Percentiles rank a stretch among this genome's conserved stretches.
phyloP scores from a whole-genome alignment of 2,888 invertebrate genomes.

The Cosmorhoe ocellata region DNA sequence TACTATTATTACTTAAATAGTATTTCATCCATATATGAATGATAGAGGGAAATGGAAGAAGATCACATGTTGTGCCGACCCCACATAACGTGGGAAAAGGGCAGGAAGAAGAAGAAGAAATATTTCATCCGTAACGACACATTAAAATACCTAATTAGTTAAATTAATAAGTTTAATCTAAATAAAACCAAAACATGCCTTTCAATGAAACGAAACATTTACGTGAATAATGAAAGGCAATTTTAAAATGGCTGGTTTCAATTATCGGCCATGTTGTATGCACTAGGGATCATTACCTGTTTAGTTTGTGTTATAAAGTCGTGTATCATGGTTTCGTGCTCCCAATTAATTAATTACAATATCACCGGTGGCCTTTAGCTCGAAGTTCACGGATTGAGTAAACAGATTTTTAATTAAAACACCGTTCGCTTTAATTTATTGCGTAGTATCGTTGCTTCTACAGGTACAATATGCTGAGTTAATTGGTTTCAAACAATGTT shows the following conservation, averaged over 20 bases:
- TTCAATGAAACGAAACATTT: constrained; percentile 15
- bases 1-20: too few species aligned
- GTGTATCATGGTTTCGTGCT: constrained; percentile 11
- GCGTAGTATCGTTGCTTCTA: constrained; percentile 10
- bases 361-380: constrained; percentile 35
- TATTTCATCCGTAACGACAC: too few species aligned
- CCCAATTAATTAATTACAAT: constrained; percentile 43
- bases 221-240: constrained; percentile 23
- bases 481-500: not conserved
- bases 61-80: too few species aligned
- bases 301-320: constrained; percentile 15
- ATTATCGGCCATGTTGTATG: constrained; percentile 11
- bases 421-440: constrained; percentile 38
- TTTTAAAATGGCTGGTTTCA: constrained; percentile 22
- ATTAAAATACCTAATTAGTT: too few species aligned
- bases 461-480: constrained; percentile 4
- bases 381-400: constrained; percentile 39
- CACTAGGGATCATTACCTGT: constrained; percentile 4
- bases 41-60: too few species aligned
- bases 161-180: too few species aligned
- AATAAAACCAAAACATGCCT: not conserved
- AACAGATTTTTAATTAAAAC: constrained; percentile 52
- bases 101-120: too few species aligned
- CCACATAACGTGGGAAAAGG: too few species aligned
- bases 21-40: too few species aligned